Base-by-base conservation (phyloP, 2,888 invertebrate genomes). In the Ethmia dodecea region DNA sequence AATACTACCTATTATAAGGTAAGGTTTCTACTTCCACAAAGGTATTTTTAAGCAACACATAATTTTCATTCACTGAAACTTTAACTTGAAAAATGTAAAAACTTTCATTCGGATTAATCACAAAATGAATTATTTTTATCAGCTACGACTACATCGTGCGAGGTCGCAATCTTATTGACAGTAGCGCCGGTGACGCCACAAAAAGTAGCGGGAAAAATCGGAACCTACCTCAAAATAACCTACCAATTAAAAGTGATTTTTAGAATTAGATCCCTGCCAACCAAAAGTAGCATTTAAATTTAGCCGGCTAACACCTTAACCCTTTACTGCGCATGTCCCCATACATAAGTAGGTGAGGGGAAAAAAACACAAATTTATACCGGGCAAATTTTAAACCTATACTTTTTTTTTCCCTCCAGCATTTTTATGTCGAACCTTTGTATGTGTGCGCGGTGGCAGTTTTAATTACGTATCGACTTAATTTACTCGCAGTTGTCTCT, bases 401-500 rank as follows among this genome's bases (percentile, higher is more conserved):
- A 84, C 84, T 86, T 86, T 86, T 86, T 80, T 84, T 83, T 80
- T 67, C 76, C 66, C 75, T 72, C 60, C 60, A 64, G 73, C 77
- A 80, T 83, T 84, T 84, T 86, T 84, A 83, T 79, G 83, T 81
- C 76, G 81, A 74, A 66, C 67, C 77, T 83, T 79, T 79, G 74
- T 75, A 56, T 83, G 86, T 86, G 84, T 86, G 84, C 68, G 84
- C 75, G 51, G 62, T 73, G 73, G 70, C 72, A 63, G 74, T 74
- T 86, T 86, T 86, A 86, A 86, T 86, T 86, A 86, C 81, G 84
- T 86, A 86, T 86, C 79, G 86, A 86, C 86, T 84, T 86, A 84
- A 84, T 83, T 83, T 83, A 78, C 78, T 65, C 72, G 66, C 73
- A 73, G 69, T 65, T 62, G 71, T 50, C 62, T 65, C 56, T 62